Base-by-base conservation (phyloP, 1,140 invertebrate genomes). In the Papilio machaon region DNA sequence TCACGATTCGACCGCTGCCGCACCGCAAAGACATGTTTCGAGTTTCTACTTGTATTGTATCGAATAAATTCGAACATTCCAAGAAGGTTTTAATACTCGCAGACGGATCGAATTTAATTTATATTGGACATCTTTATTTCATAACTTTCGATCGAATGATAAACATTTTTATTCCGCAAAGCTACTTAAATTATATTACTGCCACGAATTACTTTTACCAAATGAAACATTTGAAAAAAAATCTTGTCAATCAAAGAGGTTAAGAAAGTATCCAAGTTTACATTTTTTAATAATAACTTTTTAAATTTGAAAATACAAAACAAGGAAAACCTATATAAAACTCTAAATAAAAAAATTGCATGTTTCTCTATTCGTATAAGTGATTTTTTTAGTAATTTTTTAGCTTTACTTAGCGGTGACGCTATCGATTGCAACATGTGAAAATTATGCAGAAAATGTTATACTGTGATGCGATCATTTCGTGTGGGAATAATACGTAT, bases 1-100 rank as follows among this genome's bases (percentile, higher is more conserved):
- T 79, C 77, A 79, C 58, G 77, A 79, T 47, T 79, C 77, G 58
- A 79, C 77, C 77, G 17, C 77, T 19, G 43, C 11, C 23, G 35
- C 38, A 77, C 75, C 75, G 43, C 75, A 77, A 77, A 17, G 38
- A 23, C 19, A 23, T 77, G 75, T 58, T 77, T 77, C 75, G 75
- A 58, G 52, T 77, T 77, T 77, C 75, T 77, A 58, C 54, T 58
- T 58, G 9, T 49, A 9, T 49, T 49, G n/a, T 58, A 58, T 58
- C 54, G 54, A 19, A 58, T 58, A 19, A 58, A 58, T 58, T 58
- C 54, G 54, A 58, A 58, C 60, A 64, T 35, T 64, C 23, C 60
- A 64, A 64, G 23, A 64, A 35, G 60, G 60, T 64, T 19, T 60
- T 19, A 23, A 64, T 30, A 35, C 0, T 30, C 30, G 2, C 10